These are phyloP conservation scores for Silvanus unidentatus DNA, from an alignment of 2,888 invertebrate species.

Conservation along the genomic window DNA sequence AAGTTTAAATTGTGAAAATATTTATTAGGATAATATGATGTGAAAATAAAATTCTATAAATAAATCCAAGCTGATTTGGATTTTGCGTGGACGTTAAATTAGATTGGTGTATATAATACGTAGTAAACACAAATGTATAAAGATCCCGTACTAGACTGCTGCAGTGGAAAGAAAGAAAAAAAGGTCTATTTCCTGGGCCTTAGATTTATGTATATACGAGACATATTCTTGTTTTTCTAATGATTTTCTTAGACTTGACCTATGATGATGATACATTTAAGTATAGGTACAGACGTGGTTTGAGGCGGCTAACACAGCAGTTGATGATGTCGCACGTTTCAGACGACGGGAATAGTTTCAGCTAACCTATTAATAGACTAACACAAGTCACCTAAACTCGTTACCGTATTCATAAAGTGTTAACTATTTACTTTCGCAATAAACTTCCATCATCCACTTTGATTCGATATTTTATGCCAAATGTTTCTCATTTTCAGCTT, in stretches of 20 bases:
- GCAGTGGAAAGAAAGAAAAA: too few species aligned
- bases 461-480: too few species aligned
- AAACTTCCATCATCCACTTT: not conserved
- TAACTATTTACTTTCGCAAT: slow-evolving; percentile 1
- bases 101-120: not conserved
- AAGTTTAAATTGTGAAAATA: too few species aligned
- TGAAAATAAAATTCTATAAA: not conserved
- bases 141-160: too few species aligned
- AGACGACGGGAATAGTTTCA: slow-evolving; percentile 20
- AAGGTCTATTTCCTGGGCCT: too few species aligned
- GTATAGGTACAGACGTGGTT: not conserved
- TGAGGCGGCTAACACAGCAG: not conserved
- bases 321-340: not conserved
- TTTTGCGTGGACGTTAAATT: slow-evolving; percentile 1
- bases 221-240: slow-evolving; percentile 1
- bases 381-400: slow-evolving; percentile 4
- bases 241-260: slow-evolving; percentile 22
- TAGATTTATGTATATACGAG: too few species aligned
- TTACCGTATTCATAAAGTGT: not conserved
- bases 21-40: too few species aligned
- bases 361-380: slow-evolving; percentile 18
- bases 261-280: slow-evolving; percentile 14
- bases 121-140: too few species aligned
- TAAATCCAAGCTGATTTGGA: slow-evolving; percentile 1
- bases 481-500: slow-evolving; percentile 1